phyloP scores from a whole-genome alignment of 2,113 vertebrate genomes.

The Amazona vittata region DNA sequence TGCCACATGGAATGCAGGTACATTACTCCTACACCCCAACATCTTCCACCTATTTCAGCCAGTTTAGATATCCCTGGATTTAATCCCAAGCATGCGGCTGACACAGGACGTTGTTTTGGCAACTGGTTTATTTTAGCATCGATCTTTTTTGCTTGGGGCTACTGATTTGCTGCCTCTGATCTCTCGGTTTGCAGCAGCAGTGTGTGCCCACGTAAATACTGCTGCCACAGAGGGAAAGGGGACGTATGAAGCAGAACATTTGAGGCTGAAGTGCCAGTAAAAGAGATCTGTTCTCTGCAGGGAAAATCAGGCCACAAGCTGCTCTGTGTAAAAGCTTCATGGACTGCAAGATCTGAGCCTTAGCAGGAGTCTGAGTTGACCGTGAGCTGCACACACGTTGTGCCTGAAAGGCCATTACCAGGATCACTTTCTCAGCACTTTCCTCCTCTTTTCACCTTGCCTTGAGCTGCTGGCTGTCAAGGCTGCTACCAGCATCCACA shows the following conservation, averaged over 20 bases:
- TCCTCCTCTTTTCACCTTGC: neutral
- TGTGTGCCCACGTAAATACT: neutral
- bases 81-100: neutral
- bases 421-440: constrained; percentile 1
- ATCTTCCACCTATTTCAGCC: neutral
- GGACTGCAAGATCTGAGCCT: constrained; percentile 8
- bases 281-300: constrained; percentile 39
- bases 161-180: neutral
- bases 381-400: neutral
- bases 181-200: neutral
- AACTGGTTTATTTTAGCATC: constrained; percentile 13
- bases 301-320: constrained; percentile 66
- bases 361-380: constrained; percentile 11
- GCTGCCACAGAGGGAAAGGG: neutral
- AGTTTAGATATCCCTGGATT: neutral
- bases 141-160: neutral
- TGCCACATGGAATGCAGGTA: neutral
- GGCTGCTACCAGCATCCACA: neutral
- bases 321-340: constrained; percentile 37
- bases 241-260: neutral
- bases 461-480: neutral
- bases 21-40: neutral
- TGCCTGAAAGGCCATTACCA: constrained; percentile 18
- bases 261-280: neutral
- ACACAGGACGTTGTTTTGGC: neutral